Conservation (phyloP, 2,888 invertebrate species). For the Dusona sp. region DNA sequence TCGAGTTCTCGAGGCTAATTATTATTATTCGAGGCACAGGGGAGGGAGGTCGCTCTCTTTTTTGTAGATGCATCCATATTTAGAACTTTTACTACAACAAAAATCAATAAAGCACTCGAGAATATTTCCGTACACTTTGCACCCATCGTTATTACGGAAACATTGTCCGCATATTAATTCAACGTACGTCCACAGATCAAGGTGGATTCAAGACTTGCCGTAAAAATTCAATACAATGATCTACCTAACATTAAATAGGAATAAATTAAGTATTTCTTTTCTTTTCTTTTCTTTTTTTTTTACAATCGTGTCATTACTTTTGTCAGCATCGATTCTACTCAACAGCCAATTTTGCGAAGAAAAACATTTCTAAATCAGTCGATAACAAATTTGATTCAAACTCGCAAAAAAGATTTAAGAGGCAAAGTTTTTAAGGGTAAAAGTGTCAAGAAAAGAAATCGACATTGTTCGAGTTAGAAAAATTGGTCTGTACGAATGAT, state of each 20-base stretch:
- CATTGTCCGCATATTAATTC: constrained; percentile 6
- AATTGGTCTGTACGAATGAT: not conserved
- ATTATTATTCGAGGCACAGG: constrained; percentile 53
- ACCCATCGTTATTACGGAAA: constrained; percentile 63
- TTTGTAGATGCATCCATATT: not conserved
- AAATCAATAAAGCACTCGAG: constrained; percentile 48
- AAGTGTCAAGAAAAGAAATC: not conserved
- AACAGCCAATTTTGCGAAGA: constrained; percentile 13
- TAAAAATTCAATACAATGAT: constrained; percentile 40
- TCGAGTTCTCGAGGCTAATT: constrained; percentile 34
- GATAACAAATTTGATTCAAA: not conserved
- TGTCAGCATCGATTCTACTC: constrained; percentile 22
- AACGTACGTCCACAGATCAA: constrained; percentile 19
- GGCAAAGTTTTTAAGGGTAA: too few relatives aligned
- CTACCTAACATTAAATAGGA: constrained; percentile 67
- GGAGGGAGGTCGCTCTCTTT: constrained; percentile 8
- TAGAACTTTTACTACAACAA: constrained; percentile 10
- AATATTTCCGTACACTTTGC: constrained; percentile 52
- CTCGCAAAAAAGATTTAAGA: not conserved
- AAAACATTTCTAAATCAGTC: not conserved
- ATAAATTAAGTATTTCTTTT: constrained; percentile 66
- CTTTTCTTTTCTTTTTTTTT: constrained; percentile 42
- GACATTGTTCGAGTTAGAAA: constrained; percentile 7
- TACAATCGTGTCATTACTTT: constrained; percentile 36
- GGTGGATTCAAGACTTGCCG: constrained; percentile 11